These are phyloP conservation scores for Chionomys nivalis DNA, from an alignment of 2,113 vertebrate genomes.

Conservation along the genomic window DNA sequence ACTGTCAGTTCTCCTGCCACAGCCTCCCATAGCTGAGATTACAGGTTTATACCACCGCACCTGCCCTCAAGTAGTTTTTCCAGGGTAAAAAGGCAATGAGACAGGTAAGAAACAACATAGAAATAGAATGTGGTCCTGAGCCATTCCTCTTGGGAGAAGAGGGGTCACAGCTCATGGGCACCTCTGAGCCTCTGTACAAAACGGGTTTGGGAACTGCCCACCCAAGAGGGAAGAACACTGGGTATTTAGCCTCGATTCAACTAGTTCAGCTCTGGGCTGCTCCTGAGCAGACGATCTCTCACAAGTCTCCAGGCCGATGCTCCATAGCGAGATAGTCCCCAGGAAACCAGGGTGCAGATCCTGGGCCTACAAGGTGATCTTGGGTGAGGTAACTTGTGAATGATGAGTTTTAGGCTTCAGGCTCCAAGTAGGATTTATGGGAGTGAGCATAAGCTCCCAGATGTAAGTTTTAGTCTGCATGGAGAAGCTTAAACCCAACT, in stretches of 20 bases:
- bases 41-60: no score
- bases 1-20: background rate
- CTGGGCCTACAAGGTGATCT: background rate
- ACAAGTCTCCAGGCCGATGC: rapidly evolving
- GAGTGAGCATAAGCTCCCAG: background rate
- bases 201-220: background rate
- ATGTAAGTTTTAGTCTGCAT: background rate
- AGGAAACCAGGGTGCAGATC: background rate
- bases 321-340: background rate
- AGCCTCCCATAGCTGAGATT: background rate
- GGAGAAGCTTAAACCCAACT: background rate
- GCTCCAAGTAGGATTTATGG: background rate
- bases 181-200: background rate
- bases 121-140: background rate
- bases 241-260: background rate
- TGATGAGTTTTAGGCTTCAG: rapidly evolving
- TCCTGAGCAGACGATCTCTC: background rate
- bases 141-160: background rate
- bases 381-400: rapidly evolving
- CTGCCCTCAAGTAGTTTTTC: no score
- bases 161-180: rapidly evolving
- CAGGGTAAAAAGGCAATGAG: background rate
- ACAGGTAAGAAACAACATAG: rapidly evolving
- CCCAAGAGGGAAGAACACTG: background rate
- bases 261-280: rapidly evolving